Base-by-base conservation (phyloP, 2,113 vertebrate genomes). In the Grallaria varia region DNA sequence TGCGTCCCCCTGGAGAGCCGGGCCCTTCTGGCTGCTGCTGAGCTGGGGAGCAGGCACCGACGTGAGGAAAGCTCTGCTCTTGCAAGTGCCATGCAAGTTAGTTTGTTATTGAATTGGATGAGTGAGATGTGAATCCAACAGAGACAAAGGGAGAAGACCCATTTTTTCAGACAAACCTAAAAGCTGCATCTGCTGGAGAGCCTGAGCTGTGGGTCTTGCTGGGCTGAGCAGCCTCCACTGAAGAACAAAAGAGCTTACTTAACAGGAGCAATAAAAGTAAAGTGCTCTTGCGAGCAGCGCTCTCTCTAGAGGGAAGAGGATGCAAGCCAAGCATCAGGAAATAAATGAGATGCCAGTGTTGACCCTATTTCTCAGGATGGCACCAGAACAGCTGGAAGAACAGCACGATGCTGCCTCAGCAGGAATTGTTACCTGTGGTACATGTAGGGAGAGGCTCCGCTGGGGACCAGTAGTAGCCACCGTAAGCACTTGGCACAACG, bases 351-450 rank as follows among this genome's bases (percentile, higher is more conserved):
- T 95, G 87, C 91, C 71, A 89, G 59, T 2, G 18, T 56, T 97
- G 95, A 97, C 95, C 92, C 91, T 89, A 2, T 96, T 96, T 96
- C 80, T 89, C 83, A 42, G 78, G 83, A 87, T 87, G 89, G 87
- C 80, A 93, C 55, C 49, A 35, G 75, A 97, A 87, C 97, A 97
- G 96, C 95, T 97, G 96, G 96, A 95, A 53, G 90, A 96, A 39
- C 90, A 90, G 92, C 87, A 14, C 6, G 74, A 1, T 78, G 92
- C 94, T 93, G 93, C 89, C 75, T 96, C 96, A 97, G 96, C 95
- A 96, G 76, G 73, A 94, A 42, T n/a, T 60, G 84, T 68, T 97
- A 96, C 94, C 93, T 96, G 84, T 44, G 80, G 64, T 84, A 55
- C 55, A 10, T 12, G 37, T 9, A 6, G 60, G 84, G 87, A 87